Conservation (phyloP, 2,113 vertebrate genomes). For the Propithecus coquereli region DNA sequence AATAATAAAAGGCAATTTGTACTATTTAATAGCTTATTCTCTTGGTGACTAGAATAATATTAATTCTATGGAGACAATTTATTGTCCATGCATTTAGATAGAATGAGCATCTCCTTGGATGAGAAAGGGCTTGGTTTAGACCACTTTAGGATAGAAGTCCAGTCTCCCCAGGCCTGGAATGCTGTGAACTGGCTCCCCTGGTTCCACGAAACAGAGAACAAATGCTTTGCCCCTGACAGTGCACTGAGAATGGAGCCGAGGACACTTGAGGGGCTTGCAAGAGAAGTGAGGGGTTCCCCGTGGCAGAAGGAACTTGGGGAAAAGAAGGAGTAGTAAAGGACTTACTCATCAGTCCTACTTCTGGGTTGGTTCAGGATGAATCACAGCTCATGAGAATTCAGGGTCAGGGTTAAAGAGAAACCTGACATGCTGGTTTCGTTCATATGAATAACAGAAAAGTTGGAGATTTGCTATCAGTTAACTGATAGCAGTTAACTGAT, state of each 20-base stretch:
- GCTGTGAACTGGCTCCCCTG: neutral
- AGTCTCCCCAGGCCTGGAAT: neutral
- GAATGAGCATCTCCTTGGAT: neutral
- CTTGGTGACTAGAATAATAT: neutral
- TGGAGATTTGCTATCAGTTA: neutral
- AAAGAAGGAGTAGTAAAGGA: neutral
- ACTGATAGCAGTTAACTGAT: neutral
- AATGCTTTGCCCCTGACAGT: neutral
- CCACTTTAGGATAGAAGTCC: neutral
- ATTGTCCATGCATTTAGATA: neutral
- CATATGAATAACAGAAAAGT: neutral
- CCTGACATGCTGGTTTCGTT: too few relatives aligned
- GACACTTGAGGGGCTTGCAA: neutral
- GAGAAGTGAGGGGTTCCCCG: neutral
- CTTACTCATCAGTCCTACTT: neutral
- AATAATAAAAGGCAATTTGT: neutral
- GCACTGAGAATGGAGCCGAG: neutral
- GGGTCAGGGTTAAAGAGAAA: neutral
- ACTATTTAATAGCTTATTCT: neutral
- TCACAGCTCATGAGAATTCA: neutral
- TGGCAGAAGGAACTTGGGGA: neutral
- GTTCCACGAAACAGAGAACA: neutral
- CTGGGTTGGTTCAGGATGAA: accelerated
- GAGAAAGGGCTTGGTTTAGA: neutral
- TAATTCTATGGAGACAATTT: neutral